These are phyloP conservation scores for Theropithecus gelada DNA, from an alignment of 2,113 vertebrate genomes.

Conservation along the genomic window DNA sequence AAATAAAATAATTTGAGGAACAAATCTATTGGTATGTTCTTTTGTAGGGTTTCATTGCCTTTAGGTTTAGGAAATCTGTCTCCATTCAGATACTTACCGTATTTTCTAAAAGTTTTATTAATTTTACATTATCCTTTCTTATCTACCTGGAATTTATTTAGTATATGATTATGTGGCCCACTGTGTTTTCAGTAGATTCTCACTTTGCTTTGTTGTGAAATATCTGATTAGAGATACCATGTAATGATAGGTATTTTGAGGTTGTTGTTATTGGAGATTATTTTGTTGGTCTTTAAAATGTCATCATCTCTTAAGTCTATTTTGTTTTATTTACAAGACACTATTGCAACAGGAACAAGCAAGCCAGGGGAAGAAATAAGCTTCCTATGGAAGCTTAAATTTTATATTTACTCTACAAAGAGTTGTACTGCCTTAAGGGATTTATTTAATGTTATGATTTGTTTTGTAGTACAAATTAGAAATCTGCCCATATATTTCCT, in stretches of 20 bases:
- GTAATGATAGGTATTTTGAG: not conserved
- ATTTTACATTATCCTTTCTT: not conserved
- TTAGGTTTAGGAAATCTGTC: not conserved
- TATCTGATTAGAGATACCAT: not conserved
- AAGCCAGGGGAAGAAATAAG: not conserved
- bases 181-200: not conserved
- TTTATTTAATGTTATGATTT: conserved; percentile 35
- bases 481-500: not conserved
- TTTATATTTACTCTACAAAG: not conserved
- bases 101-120: not conserved
- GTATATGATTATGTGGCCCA: not conserved
- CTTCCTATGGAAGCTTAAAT: not conserved
- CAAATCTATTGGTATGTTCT: not conserved
- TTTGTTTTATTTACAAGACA: conserved; percentile 10
- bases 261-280: not conserved
- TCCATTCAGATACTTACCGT: not conserved
- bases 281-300: not conserved
- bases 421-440: not conserved
- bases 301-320: not conserved
- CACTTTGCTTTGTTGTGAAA: not conserved
- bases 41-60: not conserved
- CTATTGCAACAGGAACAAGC: not conserved
- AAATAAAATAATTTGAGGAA: not conserved
- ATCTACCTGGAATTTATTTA: not conserved
- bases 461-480: not conserved